Conservation (phyloP, 2,797 vertebrate genomes). For the Lophius americanus region DNA sequence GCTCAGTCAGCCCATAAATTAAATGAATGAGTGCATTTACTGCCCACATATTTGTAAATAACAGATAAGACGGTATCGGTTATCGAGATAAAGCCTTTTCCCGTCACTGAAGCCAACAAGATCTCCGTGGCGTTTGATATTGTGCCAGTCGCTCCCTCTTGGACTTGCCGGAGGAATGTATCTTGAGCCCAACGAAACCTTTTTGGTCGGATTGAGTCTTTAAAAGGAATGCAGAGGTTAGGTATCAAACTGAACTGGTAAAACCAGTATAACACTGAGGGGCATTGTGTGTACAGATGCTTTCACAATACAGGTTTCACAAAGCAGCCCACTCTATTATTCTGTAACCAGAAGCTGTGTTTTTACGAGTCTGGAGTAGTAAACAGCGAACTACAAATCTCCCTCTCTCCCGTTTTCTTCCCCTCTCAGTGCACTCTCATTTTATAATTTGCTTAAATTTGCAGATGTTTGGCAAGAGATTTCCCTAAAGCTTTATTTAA, state of each 20-base stretch:
- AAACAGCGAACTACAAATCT: background rate
- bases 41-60: background rate
- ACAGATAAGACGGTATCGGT: background rate
- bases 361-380: background rate
- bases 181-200: slow-evolving; percentile 28
- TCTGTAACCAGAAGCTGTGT: slow-evolving; percentile 15
- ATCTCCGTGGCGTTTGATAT: slow-evolving; percentile 17
- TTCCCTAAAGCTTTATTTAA: too few species aligned
- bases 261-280: slow-evolving; percentile 48
- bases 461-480: background rate
- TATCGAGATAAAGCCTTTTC: slow-evolving; percentile 12
- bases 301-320: slow-evolving; percentile 31
- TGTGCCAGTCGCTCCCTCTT: slow-evolving; percentile 12
- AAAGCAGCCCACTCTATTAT: slow-evolving; percentile 5
- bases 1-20: background rate
- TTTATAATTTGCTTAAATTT: background rate
- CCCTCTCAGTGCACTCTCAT: slow-evolving; percentile 2
- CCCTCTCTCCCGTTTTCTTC: background rate
- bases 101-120: slow-evolving; percentile 7
- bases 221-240: slow-evolving; percentile 25
- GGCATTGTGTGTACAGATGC: slow-evolving; percentile 4
- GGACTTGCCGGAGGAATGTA: slow-evolving; percentile 2
- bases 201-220: slow-evolving; percentile 23
- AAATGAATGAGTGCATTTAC: background rate
- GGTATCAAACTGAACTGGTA: slow-evolving; percentile 39